These are phyloP conservation scores for Phthorimaea operculella DNA, from an alignment of 1,140 invertebrate genomes.

Conservation along the genomic window DNA sequence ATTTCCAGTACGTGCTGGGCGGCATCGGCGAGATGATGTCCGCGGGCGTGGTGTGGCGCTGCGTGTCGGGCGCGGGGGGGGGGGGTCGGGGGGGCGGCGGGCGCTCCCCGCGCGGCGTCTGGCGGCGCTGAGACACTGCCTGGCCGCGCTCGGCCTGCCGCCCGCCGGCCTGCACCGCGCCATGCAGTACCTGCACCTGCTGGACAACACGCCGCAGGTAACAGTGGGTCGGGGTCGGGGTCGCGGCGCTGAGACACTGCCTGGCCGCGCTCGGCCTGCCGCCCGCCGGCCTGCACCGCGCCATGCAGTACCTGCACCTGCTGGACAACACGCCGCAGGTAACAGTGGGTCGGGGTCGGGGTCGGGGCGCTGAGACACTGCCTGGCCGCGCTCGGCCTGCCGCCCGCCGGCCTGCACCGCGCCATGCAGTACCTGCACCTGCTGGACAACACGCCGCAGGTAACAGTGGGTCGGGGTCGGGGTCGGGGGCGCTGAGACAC, in stretches of 20 bases:
- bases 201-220: conserved; percentile 86
- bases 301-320: conserved; percentile 89
- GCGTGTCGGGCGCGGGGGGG: conserved; percentile 70
- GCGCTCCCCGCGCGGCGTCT: conserved; percentile 67
- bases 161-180: conserved; percentile 71
- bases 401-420: conserved; percentile 63
- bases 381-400: conserved; percentile 50
- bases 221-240: conserved; percentile 75
- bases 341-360: conserved; percentile 76
- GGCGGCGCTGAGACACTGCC: conserved; percentile 59
- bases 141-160: conserved; percentile 51
- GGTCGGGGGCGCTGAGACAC: conserved; percentile 67
- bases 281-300: conserved; percentile 68
- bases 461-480: conserved; percentile 76
- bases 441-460: conserved; percentile 85
- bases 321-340: conserved; percentile 87
- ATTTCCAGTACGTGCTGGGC: conserved; percentile 90
- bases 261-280: conserved; percentile 53
- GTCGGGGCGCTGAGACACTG: conserved; percentile 57
- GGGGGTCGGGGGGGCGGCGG: conserved; percentile 80
- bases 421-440: conserved; percentile 91
- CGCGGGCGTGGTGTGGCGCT: conserved; percentile 57
- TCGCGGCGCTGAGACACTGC: conserved; percentile 58
- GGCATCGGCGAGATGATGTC: conserved; percentile 78
- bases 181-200: conserved; percentile 88